Percentiles rank a stretch among this genome's conserved stretches.
Evolutionary conservation across 2,113 vertebrate species (phyloP).

Genomic region (Salvelinus sp.): DNA sequence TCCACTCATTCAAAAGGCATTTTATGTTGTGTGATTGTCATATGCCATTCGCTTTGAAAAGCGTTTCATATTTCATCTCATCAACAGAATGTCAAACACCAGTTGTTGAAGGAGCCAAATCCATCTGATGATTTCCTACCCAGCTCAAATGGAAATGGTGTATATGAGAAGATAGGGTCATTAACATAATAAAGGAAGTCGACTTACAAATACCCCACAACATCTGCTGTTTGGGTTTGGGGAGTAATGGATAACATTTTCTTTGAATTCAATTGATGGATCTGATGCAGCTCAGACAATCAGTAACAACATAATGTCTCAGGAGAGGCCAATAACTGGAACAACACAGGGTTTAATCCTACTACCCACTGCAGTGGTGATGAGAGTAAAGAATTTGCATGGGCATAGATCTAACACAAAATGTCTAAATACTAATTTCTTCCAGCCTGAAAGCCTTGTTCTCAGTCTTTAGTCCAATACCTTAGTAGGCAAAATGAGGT

Average conservation of each 20-base stretch:
- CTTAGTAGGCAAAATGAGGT: not conserved
- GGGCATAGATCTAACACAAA: constrained; percentile 51
- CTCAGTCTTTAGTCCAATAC: constrained; percentile 5
- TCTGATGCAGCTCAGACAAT: constrained; percentile 72
- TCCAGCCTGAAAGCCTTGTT: constrained; percentile 42
- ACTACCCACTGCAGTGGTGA: constrained; percentile 55
- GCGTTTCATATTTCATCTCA: constrained; percentile 58
- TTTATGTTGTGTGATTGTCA: constrained; percentile 72
- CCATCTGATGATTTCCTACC: constrained; percentile 72
- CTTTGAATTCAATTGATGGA: constrained; percentile 76
- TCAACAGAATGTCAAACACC: constrained; percentile 74
- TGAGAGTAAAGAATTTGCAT: constrained; percentile 65
- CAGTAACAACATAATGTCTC: constrained; percentile 71
- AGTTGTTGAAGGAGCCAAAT: constrained; percentile 67
- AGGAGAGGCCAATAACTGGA: constrained; percentile 74
- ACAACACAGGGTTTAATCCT: constrained; percentile 73
- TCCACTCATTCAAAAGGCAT: constrained; percentile 53
- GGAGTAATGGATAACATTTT: constrained; percentile 72
- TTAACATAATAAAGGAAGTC: constrained; percentile 77
- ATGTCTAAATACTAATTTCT: constrained; percentile 57
- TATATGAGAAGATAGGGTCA: constrained; percentile 68
- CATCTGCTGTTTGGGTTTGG: constrained; percentile 68
- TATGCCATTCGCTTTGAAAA: constrained; percentile 68
- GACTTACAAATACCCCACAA: constrained; percentile 74
- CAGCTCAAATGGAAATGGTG: constrained; percentile 72